Evolutionary conservation across 30 jellyfish, hydroid and myxozoan genomes (phyloP).

Genomic region (Chironex yamaguchii): DNA sequence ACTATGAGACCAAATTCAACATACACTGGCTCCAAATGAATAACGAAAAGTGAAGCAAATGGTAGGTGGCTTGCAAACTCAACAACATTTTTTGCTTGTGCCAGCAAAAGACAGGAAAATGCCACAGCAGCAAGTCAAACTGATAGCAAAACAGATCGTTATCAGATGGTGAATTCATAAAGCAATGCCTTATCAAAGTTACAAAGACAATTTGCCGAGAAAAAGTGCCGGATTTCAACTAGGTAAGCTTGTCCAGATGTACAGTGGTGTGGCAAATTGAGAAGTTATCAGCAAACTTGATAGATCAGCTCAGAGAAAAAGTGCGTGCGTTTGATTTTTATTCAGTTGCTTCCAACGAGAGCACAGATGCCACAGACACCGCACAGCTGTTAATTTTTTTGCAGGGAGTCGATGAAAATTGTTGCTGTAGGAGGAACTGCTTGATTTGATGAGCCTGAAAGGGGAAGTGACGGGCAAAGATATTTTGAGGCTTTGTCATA

Average conservation of each 20-base stretch:
- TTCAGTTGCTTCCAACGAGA: not conserved
- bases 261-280: too few relatives aligned
- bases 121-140: too few relatives aligned
- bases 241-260: conserved; percentile 3
- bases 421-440: not conserved
- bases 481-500: too few relatives aligned
- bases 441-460: not conserved
- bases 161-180: conserved; percentile 2
- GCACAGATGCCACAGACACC: not conserved
- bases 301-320: not conserved
- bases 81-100: not conserved
- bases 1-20: not conserved
- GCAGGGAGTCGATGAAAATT: not conserved
- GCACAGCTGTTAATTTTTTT: conserved; percentile 17
- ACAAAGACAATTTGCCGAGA: not conserved
- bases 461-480: too few relatives aligned
- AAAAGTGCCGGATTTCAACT: not conserved
- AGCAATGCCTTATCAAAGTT: too few relatives aligned
- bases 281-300: not conserved
- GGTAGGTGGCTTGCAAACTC: not conserved
- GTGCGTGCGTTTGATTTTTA: not conserved
- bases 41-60: not conserved
- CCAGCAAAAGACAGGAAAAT: too few relatives aligned
- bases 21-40: not conserved
- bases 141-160: too few relatives aligned